These are phyloP conservation scores for Kradibia gibbosae DNA, from an alignment of 1,140 invertebrate species.

Conservation along the genomic window DNA sequence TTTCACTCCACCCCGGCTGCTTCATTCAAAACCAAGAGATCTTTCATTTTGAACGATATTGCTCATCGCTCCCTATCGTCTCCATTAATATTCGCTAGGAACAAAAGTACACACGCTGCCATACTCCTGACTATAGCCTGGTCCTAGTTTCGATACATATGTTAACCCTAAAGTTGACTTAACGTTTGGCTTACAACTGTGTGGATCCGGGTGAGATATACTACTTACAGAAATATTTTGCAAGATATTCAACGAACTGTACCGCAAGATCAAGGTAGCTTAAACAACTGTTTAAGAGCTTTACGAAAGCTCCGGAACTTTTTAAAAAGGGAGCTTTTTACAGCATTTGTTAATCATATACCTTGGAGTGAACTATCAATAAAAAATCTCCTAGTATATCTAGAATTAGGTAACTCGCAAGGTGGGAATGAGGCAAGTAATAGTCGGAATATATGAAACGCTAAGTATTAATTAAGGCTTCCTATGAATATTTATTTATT, in stretches of 20 bases:
- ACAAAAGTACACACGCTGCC: constrained; percentile 5
- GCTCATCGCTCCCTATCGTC: neutral
- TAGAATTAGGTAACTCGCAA: too few relatives aligned
- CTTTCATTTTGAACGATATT: neutral
- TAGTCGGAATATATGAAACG: too few relatives aligned
- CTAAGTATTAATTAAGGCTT: too few relatives aligned
- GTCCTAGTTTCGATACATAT: neutral
- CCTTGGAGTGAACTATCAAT: too few relatives aligned
- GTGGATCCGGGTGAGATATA: too few relatives aligned
- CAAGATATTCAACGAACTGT: too few relatives aligned
- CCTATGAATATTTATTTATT: too few relatives aligned
- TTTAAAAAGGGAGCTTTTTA: too few relatives aligned
- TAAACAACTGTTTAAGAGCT: neutral
- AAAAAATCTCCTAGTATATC: too few relatives aligned
- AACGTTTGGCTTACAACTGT: neutral
- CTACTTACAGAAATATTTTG: too few relatives aligned
- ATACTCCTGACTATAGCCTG: neutral
- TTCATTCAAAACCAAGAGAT: neutral
- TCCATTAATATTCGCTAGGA: neutral
- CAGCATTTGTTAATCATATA: too few relatives aligned
- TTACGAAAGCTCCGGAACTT: neutral
- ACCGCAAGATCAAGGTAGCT: neutral
- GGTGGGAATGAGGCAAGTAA: too few relatives aligned
- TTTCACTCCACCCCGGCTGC: neutral
- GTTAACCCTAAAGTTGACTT: constrained; percentile 17